Evolutionary conservation across 2,797 vertebrate genomes (phyloP).

Genomic region (Clarias platycephalus): DNA sequence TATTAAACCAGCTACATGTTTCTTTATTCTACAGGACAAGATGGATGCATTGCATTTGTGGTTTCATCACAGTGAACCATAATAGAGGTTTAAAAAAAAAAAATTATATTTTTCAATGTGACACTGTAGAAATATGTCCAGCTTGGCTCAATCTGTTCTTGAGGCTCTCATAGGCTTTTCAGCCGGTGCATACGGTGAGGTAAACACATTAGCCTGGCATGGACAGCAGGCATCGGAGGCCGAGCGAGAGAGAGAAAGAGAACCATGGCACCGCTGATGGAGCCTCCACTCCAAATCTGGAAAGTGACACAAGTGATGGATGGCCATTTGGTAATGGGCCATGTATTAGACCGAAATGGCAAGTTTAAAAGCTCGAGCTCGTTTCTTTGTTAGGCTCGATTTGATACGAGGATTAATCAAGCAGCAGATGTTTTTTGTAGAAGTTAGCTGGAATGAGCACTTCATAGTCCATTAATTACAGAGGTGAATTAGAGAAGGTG

Average conservation of each 20-base stretch:
- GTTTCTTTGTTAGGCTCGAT: constrained; percentile 64
- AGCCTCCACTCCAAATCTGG: constrained; percentile 63
- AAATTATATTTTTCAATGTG: not conserved
- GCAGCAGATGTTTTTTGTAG: constrained; percentile 73
- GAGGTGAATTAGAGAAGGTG: constrained; percentile 7
- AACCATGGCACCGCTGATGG: constrained; percentile 61
- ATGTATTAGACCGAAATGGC: constrained; percentile 69
- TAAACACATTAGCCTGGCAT: constrained; percentile 70
- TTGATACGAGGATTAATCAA: constrained; percentile 69
- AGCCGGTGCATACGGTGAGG: constrained; percentile 51
- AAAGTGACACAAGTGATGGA: constrained; percentile 68
- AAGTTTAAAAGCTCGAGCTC: constrained; percentile 66
- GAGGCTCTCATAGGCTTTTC: constrained; percentile 29
- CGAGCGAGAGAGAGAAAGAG: constrained; percentile 32
- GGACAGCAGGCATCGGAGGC: constrained; percentile 63
- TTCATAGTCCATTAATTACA: constrained; percentile 38
- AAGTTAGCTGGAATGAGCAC: constrained; percentile 8
- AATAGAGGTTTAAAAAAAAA: not conserved
- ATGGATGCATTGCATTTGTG: constrained; percentile 3
- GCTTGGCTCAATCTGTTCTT: not conserved
- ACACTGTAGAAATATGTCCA: constrained; percentile 6
- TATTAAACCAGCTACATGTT: not conserved
- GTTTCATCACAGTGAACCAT: not conserved
- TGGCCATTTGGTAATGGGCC: constrained; percentile 71
- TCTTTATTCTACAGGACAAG: not conserved